Evolutionary conservation across 2,113 vertebrate species (phyloP), one percentile per base, ranked within the genome.

Genomic region (Colinus virginianus): DNA sequence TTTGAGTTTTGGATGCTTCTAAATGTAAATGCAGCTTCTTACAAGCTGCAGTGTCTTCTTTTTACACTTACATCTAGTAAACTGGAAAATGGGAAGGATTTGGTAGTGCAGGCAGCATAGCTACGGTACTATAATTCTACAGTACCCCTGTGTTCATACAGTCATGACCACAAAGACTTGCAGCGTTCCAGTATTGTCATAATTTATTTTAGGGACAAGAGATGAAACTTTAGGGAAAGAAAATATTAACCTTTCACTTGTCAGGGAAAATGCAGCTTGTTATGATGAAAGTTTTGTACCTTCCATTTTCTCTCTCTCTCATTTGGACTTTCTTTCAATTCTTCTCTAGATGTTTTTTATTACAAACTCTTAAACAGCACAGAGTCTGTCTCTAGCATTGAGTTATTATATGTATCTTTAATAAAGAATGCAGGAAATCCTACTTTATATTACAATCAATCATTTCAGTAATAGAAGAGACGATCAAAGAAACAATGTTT

Each of bases 301-400:
- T 91, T 48, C 40, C 16, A 51, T 30, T 14, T 63, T 48, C 25
- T 74, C 11, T n/a, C 26, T 36, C 25, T 67, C 34, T 45, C 5
- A 32, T 53, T 69, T 79, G 90, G n/a, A 23, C 85, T 91, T 78
- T 87, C n/a, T 84, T 81, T 64, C n/a, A 92, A 4, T 90, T 90
- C n/a, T 82, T 91, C 22, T 82, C 30, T 28, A 63, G 36, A 13
- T 79, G 43, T 55, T 85, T 91, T 85, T 28, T 80, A 42, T 67
- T 15, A 38, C n/a, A 13, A 17, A 67, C 42, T 28, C 19, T 59
- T 62, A 85, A 81, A 84, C 30, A 58, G 64, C 59, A 23, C 2
- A 30, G 48, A 2, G 2, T 70, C 46, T 91, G 22, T 63, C 46
- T 91, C 71, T 80, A 9, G 38, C 68, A 25, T 83, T 6, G 55